These are phyloP conservation scores for Drosophila mettleri DNA, from an alignment of 2,888 invertebrate genomes.

Conservation along the genomic window DNA sequence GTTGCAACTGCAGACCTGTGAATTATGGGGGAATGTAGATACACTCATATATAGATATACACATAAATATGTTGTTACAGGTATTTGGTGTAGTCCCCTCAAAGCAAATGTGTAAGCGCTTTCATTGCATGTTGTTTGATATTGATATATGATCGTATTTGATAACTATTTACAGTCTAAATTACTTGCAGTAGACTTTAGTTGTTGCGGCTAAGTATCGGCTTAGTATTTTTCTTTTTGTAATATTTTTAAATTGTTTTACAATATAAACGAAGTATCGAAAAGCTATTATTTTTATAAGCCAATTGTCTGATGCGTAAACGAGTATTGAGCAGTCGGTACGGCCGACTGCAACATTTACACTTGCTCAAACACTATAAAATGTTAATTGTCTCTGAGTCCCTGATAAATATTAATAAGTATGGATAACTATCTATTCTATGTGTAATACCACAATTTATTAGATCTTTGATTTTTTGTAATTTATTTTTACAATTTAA, in stretches of 20 bases:
- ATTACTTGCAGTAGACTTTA: too few species aligned
- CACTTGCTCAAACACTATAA: neutral
- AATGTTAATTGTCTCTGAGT: neutral
- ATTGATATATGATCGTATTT: neutral
- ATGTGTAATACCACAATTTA: neutral
- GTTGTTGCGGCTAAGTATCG: too few species aligned
- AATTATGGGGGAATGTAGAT: neutral
- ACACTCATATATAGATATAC: neutral
- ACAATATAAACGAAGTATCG: too few species aligned
- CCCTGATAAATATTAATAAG: neutral
- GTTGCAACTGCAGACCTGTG: slow-evolving; percentile 17
- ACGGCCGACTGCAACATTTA: neutral
- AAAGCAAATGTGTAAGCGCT: neutral
- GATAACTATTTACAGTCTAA: slow-evolving; percentile 6
- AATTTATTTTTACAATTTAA: too few species aligned
- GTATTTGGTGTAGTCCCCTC: neutral
- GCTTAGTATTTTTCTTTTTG: too few species aligned
- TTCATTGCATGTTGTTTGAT: slow-evolving; percentile 11
- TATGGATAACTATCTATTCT: neutral
- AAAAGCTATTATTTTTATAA: too few species aligned
- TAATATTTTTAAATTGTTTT: too few species aligned
- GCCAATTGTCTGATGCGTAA: too few species aligned
- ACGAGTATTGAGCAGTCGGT: neutral
- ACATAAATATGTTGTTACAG: too few species aligned
- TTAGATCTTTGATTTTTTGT: too few species aligned